These are phyloP conservation scores for Plemyria rubiginata DNA, from an alignment of 2,888 invertebrate genomes.

Conservation along the genomic window DNA sequence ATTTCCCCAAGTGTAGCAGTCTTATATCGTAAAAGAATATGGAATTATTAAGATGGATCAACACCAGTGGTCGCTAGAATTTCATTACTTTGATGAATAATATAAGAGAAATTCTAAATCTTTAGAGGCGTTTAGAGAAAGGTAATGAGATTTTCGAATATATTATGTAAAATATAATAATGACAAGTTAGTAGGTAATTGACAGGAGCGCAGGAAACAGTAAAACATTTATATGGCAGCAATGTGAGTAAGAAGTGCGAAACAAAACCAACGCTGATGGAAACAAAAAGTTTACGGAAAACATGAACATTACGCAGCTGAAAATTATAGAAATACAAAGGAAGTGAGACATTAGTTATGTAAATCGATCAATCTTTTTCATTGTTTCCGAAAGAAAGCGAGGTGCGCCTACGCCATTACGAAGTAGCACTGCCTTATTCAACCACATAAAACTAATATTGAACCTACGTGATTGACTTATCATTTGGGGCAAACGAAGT, in stretches of 20 bases:
- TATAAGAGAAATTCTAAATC: conserved; percentile 11
- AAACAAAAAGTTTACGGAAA: neutral
- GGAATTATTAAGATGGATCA: conserved; percentile 27
- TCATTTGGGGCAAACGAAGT: neutral
- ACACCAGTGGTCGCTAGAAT: conserved; percentile 28
- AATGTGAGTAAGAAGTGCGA: neutral
- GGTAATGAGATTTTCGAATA: neutral
- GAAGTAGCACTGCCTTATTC: conserved; percentile 40
- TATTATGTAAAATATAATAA: too few species aligned
- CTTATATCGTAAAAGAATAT: conserved; percentile 34
- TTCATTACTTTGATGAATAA: conserved; percentile 40
- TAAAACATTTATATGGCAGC: neutral
- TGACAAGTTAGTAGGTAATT: neutral
- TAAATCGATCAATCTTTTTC: conserved; percentile 1
- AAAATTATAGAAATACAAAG: conserved; percentile 9
- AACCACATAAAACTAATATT: conserved; percentile 59
- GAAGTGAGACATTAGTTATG: conserved; percentile 1
- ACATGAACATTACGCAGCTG: neutral
- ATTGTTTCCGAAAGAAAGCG: conserved; percentile 8
- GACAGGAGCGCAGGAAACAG: neutral
- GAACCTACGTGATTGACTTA: neutral
- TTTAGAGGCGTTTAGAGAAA: neutral
- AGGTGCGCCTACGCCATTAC: conserved; percentile 8
- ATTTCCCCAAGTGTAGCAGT: conserved; percentile 33
- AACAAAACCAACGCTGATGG: neutral